phyloP scores from a whole-genome alignment of 2,113 vertebrate species.

The Paradoxurus hermaphroditus region DNA sequence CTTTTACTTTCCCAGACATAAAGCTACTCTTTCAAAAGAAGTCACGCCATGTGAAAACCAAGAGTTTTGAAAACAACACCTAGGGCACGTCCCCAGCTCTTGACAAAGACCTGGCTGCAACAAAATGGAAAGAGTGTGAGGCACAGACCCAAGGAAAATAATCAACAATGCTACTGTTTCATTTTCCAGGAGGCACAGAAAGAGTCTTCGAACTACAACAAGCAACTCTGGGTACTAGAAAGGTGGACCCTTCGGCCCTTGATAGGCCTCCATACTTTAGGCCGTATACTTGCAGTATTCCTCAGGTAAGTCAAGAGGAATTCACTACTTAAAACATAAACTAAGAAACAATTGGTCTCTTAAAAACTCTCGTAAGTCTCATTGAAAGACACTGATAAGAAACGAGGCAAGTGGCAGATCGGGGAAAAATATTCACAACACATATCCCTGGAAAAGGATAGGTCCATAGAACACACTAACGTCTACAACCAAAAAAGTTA shows the following conservation, averaged over 20 bases:
- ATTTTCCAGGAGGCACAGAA: neutral
- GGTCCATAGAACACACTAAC: neutral
- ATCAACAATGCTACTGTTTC: neutral
- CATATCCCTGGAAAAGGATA: neutral
- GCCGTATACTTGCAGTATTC: neutral
- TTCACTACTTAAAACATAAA: neutral
- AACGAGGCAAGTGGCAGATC: neutral
- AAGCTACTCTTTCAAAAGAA: neutral
- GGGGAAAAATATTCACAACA: neutral
- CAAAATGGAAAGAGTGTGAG: neutral
- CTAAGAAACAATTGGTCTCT: neutral
- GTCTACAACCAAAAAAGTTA: neutral
- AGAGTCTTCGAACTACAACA: neutral
- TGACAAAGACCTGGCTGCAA: neutral
- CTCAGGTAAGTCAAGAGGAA: conserved; percentile 12
- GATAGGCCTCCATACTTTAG: neutral
- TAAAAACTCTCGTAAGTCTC: neutral
- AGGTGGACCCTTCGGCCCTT: neutral
- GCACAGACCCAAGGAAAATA: neutral
- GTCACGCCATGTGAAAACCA: neutral
- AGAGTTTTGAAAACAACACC: neutral
- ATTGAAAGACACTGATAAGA: neutral
- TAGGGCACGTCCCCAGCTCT: neutral
- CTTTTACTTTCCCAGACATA: neutral
- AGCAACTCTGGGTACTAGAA: neutral